phyloP scores from a whole-genome alignment of 1,140 invertebrate species.

The Drosophila watanabei region DNA sequence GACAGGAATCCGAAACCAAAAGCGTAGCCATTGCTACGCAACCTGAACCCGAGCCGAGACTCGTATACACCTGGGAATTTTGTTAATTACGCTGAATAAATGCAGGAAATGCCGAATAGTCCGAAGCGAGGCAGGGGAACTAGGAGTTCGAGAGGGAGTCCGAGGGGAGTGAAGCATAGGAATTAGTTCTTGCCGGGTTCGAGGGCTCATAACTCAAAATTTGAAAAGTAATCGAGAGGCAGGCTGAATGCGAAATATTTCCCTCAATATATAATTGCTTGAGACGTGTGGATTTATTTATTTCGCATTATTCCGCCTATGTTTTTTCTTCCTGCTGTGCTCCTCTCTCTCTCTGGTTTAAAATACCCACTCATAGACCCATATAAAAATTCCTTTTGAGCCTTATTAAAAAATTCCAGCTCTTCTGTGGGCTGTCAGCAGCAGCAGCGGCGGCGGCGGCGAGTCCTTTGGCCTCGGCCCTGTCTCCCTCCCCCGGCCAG shows the following conservation, averaged over 20 bases:
- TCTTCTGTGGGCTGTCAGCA: slow-evolving; percentile 43
- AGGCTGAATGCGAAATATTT: slow-evolving; percentile 39
- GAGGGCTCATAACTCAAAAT: slow-evolving; percentile 42
- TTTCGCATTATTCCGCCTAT: slow-evolving; percentile 36
- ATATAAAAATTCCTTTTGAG: slow-evolving; percentile 68
- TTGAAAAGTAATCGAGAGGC: slow-evolving; percentile 39
- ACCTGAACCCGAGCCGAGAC: slow-evolving; percentile 10
- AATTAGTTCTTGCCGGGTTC: neutral
- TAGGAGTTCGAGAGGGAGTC: neutral
- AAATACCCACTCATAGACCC: slow-evolving; percentile 39
- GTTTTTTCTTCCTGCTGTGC: slow-evolving; percentile 5
- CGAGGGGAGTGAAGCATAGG: neutral
- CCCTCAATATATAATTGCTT: slow-evolving; percentile 11
- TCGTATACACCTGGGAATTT: slow-evolving; percentile 78
- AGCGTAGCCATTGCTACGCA: neutral
- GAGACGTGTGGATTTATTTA: slow-evolving; percentile 34
- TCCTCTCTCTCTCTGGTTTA: neutral
- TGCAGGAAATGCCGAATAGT: slow-evolving; percentile 67
- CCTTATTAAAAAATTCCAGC: slow-evolving; percentile 77
- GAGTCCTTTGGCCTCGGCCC: neutral
- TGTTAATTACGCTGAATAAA: slow-evolving; percentile 81
- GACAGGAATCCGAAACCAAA: slow-evolving; percentile 4
- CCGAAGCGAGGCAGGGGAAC: neutral
- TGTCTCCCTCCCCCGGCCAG: neutral
- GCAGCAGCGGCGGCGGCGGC: slow-evolving; percentile 37